phyloP scores from a whole-genome alignment of 1,140 invertebrate species.

The Caenorhabditis inopinata region DNA sequence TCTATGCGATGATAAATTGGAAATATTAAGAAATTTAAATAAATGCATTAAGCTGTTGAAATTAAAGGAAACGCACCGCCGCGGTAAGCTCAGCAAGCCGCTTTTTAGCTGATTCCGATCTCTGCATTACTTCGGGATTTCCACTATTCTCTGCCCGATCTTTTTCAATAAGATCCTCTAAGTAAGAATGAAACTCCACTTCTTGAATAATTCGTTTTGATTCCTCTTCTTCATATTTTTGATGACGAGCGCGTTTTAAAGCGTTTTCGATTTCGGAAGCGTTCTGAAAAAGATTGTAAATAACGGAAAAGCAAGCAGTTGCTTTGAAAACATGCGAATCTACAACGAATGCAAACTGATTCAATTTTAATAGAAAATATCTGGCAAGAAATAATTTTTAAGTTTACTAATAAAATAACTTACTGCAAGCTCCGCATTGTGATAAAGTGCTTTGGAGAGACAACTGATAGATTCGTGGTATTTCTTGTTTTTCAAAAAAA shows the following conservation, averaged over 20 bases:
- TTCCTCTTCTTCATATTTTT: constrained; percentile 14
- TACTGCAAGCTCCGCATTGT: neutral
- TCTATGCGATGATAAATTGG: too few species aligned
- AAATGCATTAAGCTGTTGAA: too few species aligned
- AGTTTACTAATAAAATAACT: neutral
- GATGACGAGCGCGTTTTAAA: neutral
- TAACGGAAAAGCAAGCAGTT: too few species aligned
- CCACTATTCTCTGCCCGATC: neutral
- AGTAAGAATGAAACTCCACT: neutral
- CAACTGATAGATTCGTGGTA: neutral
- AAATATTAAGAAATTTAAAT: too few species aligned
- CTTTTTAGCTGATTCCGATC: neutral
- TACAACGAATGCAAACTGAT: too few species aligned
- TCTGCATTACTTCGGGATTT: neutral
- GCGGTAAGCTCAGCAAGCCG: neutral
- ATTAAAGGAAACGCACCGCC: neutral
- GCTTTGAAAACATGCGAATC: too few species aligned
- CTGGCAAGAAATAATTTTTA: neutral
- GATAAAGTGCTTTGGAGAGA: neutral
- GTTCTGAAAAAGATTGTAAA: too few species aligned
- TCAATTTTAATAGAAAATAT: too few species aligned
- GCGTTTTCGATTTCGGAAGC: neutral
- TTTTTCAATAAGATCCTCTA: neutral
- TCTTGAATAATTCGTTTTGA: neutral
- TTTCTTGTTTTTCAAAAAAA: neutral